Evolutionary conservation across 2,113 vertebrate species (phyloP).

Genomic region (Pomatostomus ruficeps): DNA sequence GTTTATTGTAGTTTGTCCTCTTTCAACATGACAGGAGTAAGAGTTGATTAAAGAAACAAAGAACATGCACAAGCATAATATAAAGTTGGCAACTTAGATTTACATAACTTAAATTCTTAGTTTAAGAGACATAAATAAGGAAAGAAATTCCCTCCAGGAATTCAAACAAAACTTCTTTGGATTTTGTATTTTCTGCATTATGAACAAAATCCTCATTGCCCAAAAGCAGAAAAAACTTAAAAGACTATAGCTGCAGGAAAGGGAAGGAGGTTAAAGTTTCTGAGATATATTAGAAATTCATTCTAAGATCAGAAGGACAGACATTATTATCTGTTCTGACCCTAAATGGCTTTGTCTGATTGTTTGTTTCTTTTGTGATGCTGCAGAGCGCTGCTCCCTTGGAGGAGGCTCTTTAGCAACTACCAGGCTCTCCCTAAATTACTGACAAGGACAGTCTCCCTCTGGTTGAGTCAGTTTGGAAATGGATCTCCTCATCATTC

Average conservation of each 20-base stretch:
- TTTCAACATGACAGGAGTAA: neutral
- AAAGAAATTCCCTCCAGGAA: neutral
- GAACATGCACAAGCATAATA: neutral
- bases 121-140: neutral
- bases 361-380: neutral
- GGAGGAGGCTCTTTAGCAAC: neutral
- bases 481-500: neutral
- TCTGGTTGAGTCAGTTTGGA: neutral
- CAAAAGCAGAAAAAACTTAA: neutral
- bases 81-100: neutral
- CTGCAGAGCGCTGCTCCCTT: neutral
- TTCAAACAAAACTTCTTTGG: neutral
- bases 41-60: neutral
- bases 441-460: neutral
- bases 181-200: neutral
- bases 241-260: neutral
- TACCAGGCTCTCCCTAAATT: neutral
- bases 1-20: neutral
- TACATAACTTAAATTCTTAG: slow-evolving; percentile 1
- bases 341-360: neutral
- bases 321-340: neutral
- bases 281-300: neutral
- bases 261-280: neutral
- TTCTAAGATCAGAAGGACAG: neutral
- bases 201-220: neutral